Percentiles rank a stretch among this genome's conserved stretches.
Conservation (phyloP, 53 echinoderm and acorn worm genomes). For the Echinarachnius parma region DNA sequence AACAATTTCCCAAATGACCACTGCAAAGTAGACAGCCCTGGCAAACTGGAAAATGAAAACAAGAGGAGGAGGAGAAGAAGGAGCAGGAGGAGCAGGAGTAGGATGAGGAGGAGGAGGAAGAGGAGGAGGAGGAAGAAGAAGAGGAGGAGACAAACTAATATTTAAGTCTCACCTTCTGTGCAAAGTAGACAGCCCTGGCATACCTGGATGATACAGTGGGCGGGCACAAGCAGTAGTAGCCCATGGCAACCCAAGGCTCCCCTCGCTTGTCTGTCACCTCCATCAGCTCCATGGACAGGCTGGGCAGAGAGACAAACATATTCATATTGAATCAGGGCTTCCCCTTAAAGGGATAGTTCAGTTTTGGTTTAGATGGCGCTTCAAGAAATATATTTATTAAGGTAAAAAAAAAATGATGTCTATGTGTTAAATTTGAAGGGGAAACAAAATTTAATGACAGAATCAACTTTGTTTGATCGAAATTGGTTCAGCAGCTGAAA, state of each 20-base stretch:
- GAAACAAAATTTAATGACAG: too few relatives aligned
- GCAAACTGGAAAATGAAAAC: background rate
- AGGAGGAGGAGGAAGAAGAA: background rate
- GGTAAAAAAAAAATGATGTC: too few relatives aligned
- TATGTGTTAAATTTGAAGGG: too few relatives aligned
- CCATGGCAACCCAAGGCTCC: conserved; percentile 96
- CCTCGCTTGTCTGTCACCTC: conserved; percentile 77
- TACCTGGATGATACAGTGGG: conserved; percentile 56
- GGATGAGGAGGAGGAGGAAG: background rate
- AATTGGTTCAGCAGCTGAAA: too few relatives aligned
- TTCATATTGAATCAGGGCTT: too few relatives aligned
- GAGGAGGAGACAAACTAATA: too few relatives aligned
- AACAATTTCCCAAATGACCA: too few relatives aligned
- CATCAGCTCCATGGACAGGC: conserved; percentile 80
- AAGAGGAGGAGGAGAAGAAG: background rate
- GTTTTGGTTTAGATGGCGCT: too few relatives aligned
- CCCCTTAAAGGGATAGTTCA: too few relatives aligned
- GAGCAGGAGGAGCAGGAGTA: background rate
- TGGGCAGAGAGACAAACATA: conserved; percentile 31
- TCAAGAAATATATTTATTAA: too few relatives aligned
- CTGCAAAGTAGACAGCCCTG: too few relatives aligned
- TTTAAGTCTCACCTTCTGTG: conserved; percentile 85
- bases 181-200: conserved; percentile 93
- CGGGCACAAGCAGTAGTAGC: conserved; percentile 72
- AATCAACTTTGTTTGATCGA: too few relatives aligned